phyloP scores from a whole-genome alignment of 1,140 invertebrate genomes.

The Lordiphosa clarofinis region DNA sequence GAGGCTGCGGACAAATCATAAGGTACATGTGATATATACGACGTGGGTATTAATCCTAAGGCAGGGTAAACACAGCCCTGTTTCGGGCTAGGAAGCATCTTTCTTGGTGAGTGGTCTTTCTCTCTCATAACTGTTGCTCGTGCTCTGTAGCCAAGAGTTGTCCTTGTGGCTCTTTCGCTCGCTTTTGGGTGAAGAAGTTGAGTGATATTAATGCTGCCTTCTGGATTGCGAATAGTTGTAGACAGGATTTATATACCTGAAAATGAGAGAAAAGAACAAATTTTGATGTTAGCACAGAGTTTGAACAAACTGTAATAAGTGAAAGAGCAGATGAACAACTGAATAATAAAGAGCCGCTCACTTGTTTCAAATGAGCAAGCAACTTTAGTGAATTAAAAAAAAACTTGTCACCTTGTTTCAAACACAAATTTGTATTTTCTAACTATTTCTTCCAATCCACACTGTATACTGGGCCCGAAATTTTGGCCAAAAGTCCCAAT shows the following conservation, averaged over 20 bases:
- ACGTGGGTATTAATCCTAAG: constrained; percentile 81
- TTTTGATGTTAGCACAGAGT: background rate
- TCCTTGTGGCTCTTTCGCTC: background rate
- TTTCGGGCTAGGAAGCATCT: constrained; percentile 87
- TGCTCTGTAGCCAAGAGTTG: constrained; percentile 4
- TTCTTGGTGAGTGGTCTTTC: constrained; percentile 88
- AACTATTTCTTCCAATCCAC: too few relatives aligned
- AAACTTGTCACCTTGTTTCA: too few relatives aligned
- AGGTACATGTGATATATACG: constrained; percentile 79
- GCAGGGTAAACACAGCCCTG: constrained; percentile 86
- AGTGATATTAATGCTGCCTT: constrained; percentile 21
- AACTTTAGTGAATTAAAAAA: too few relatives aligned
- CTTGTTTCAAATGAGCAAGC: too few relatives aligned
- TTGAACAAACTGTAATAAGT: too few relatives aligned
- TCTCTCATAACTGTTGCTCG: constrained; percentile 84
- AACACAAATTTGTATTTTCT: too few relatives aligned
- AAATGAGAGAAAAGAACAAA: background rate
- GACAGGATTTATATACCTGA: constrained; percentile 37
- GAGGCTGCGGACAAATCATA: constrained; percentile 79
- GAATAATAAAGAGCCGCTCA: too few relatives aligned
- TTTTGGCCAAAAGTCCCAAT: too few relatives aligned
- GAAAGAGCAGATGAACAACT: too few relatives aligned
- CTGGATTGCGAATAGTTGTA: constrained; percentile 12
- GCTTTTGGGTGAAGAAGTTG: background rate
- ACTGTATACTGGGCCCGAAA: too few relatives aligned